A percentile compares a stretch with the other conserved stretches of the same genome.
Evolutionary conservation across 1,140 invertebrate species (phyloP).

Genomic region (Dolichoris vasculosae): DNA sequence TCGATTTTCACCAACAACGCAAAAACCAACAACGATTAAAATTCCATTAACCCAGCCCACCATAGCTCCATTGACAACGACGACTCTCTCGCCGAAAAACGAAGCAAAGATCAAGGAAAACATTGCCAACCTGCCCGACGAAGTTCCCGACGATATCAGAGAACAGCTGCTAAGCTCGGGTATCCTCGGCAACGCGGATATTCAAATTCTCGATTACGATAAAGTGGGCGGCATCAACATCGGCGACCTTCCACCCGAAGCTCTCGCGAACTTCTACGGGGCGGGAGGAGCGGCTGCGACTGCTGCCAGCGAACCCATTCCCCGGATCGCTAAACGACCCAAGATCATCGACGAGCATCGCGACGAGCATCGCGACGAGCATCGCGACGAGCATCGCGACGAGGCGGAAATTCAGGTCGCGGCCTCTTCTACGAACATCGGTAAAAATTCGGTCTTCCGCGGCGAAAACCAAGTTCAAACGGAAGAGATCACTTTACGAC

Average conservation of each 20-base stretch:
- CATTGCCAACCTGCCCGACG: conserved; percentile 83
- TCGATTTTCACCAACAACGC: conserved; percentile 35
- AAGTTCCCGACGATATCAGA: conserved; percentile 89
- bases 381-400: conserved; percentile 73
- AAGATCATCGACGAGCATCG: conserved; percentile 70
- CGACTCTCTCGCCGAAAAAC: conserved; percentile 66
- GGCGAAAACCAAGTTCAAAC: conserved; percentile 60
- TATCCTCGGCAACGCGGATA: conserved; percentile 89
- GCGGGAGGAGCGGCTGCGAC: conserved; percentile 80
- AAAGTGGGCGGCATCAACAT: conserved; percentile 91
- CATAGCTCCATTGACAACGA: conserved; percentile 57
- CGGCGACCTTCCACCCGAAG: conserved; percentile 88
- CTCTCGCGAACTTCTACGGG: conserved; percentile 87
- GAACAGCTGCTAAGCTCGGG: conserved; percentile 88
- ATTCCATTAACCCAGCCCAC: conserved; percentile 57
- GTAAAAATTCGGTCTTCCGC: conserved; percentile 66
- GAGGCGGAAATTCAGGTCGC: conserved; percentile 57
- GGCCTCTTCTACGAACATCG: conserved; percentile 34
- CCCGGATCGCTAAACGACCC: conserved; percentile 77
- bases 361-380: conserved; percentile 71
- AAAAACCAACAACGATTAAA: conserved; percentile 49
- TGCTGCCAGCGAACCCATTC: conserved; percentile 80
- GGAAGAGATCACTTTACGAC: conserved; percentile 72
- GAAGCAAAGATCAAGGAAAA: conserved; percentile 75
- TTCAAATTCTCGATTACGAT: conserved; percentile 89